phyloP scores from a whole-genome alignment of 2,888 invertebrate species.

The Ichneumoninae sp. region DNA sequence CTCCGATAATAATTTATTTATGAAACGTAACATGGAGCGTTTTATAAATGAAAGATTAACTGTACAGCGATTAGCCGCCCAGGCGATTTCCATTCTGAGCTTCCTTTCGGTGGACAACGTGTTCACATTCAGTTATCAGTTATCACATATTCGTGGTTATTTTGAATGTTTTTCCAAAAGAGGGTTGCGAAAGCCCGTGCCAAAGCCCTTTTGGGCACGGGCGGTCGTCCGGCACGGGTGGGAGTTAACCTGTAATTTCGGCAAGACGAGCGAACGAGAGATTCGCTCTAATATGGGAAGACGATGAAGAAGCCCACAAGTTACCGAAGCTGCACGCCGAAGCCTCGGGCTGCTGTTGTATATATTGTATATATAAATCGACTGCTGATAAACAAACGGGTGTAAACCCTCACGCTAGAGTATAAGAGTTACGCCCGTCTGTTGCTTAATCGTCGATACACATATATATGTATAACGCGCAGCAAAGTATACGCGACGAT shows the following conservation, averaged over 20 bases:
- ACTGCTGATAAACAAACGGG: neutral
- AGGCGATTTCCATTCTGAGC: neutral
- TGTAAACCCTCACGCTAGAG: no score
- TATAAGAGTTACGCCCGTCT: neutral
- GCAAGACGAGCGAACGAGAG: slow-evolving; percentile 75
- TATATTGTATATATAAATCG: slow-evolving; percentile 19
- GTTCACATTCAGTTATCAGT: neutral
- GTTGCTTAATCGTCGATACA: neutral
- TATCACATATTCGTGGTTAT: slow-evolving; percentile 26
- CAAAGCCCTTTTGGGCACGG: slow-evolving; percentile 49
- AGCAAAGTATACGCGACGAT: slow-evolving; percentile 57
- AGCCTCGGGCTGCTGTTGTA: slow-evolving; percentile 52
- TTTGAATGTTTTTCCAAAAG: slow-evolving; percentile 51
- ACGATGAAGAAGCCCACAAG: slow-evolving; percentile 46
- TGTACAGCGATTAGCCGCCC: neutral
- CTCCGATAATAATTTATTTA: neutral
- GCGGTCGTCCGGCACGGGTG: slow-evolving; percentile 52
- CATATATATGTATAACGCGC: slow-evolving; percentile 16
- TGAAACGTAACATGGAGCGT: neutral
- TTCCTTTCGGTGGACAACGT: neutral
- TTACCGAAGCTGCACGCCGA: slow-evolving; percentile 62
- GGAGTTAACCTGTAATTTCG: slow-evolving; percentile 81
- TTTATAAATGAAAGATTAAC: neutral
- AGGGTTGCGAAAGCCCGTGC: slow-evolving; percentile 26
- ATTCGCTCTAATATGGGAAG: slow-evolving; percentile 81